phyloP scores from a whole-genome alignment of 2,797 vertebrate species.

The Rhynchotus rufescens region DNA sequence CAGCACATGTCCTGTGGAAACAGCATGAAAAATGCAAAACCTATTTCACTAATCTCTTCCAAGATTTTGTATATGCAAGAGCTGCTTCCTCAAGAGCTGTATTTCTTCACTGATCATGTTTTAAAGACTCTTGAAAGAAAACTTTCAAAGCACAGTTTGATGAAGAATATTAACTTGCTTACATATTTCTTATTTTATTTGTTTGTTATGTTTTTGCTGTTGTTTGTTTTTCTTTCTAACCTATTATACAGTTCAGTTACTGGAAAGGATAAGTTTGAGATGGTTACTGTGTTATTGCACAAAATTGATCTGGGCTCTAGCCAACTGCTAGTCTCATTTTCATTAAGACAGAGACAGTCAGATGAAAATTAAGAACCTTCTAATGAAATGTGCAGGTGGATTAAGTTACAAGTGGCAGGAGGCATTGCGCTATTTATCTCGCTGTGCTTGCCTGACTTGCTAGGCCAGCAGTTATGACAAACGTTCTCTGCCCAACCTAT shows the following conservation, averaged over 20 bases:
- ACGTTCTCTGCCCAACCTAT: conserved; percentile 32
- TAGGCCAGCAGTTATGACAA: conserved; percentile 59
- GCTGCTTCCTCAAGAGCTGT: background rate
- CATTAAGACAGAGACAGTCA: conserved; percentile 25
- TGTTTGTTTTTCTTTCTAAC: background rate
- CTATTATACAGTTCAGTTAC: conserved; percentile 21
- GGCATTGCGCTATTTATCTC: conserved; percentile 64
- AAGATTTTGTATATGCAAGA: conserved; percentile 33
- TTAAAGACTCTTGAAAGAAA: background rate
- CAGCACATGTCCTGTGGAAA: conserved; percentile 54
- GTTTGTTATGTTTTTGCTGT: background rate
- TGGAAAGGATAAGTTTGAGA: conserved; percentile 45
- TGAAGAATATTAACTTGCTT: background rate
- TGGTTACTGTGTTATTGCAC: conserved; percentile 62
- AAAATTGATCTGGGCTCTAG: conserved; percentile 67
- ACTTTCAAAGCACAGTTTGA: conserved; percentile 19
- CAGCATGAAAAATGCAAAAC: conserved; percentile 56
- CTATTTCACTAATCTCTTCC: conserved; percentile 48
- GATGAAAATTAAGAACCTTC: conserved; percentile 71
- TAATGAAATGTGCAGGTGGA: conserved; percentile 52
- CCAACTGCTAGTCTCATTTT: conserved; percentile 63
- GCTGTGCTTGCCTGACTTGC: conserved; percentile 39
- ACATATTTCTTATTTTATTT: background rate
- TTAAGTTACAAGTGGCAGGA: conserved; percentile 74
- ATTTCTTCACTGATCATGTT: background rate